Evolutionary conservation across 1,140 invertebrate genomes (phyloP).

Genomic region (Schmidtea mediterranea): DNA sequence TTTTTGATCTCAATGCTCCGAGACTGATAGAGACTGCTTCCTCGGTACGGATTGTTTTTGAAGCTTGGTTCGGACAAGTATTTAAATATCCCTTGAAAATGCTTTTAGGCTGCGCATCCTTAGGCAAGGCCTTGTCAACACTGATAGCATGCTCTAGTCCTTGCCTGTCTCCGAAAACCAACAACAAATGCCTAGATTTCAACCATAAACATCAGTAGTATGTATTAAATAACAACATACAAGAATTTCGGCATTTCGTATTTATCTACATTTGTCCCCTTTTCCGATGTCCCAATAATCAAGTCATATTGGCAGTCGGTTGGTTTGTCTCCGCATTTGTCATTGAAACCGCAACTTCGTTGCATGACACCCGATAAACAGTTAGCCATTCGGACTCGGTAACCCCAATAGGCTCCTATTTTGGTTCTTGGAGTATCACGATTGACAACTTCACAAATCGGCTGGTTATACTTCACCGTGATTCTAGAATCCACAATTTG

Average conservation of each 20-base stretch:
- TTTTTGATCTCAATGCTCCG: no score
- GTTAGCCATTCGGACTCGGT: slow-evolving; percentile 22
- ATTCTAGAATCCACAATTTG: no score
- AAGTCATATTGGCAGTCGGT: slow-evolving; percentile 35
- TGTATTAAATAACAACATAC: slow-evolving; percentile 30
- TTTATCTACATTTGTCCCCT: slow-evolving; percentile 44
- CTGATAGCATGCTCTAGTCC: slow-evolving; percentile 65
- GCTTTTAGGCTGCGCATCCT: slow-evolving; percentile 42
- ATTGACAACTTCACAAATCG: slow-evolving; percentile 48
- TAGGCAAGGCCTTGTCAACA: slow-evolving; percentile 39
- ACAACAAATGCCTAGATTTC: slow-evolving; percentile 34
- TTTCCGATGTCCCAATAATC: slow-evolving; percentile 68
- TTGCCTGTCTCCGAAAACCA: slow-evolving; percentile 70
- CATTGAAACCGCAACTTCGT: no score
- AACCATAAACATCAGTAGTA: no score
- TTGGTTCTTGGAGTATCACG: slow-evolving; percentile 44
- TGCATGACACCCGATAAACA: background rate
- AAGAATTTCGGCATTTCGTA: slow-evolving; percentile 34
- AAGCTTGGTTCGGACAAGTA: slow-evolving; percentile 64
- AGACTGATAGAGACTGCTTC: slow-evolving; percentile 11
- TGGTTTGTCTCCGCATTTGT: no score
- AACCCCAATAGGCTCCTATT: slow-evolving; percentile 76
- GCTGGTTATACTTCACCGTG: slow-evolving; percentile 2
- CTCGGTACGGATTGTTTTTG: slow-evolving; percentile 75
- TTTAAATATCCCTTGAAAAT: slow-evolving; percentile 75